phyloP scores from a whole-genome alignment of 2,888 invertebrate genomes.

The Drosophila neotestacea region DNA sequence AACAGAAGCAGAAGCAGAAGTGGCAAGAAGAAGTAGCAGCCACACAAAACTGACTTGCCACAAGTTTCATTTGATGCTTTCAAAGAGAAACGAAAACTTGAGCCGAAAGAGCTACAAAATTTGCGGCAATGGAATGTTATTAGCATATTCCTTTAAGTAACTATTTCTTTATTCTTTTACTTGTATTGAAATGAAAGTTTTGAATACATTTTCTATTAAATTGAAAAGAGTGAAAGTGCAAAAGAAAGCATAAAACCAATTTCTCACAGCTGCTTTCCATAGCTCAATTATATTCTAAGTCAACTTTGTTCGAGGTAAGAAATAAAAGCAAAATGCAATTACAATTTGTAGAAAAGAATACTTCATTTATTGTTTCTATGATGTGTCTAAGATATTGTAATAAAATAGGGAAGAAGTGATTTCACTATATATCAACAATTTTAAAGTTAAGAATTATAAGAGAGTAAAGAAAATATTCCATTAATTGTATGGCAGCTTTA shows the following conservation, averaged over 20 bases:
- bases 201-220: neutral
- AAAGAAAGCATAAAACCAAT: neutral
- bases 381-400: no score
- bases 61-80: conserved; percentile 32
- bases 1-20: neutral
- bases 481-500: no score
- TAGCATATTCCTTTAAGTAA: conserved; percentile 24
- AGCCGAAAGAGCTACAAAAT: conserved; percentile 6
- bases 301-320: neutral
- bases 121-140: conserved; percentile 28
- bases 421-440: no score
- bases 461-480: no score
- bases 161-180: conserved; percentile 3
- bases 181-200: conserved; percentile 14
- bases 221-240: conserved; percentile 10
- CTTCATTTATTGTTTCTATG: no score
- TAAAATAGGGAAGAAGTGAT: no score
- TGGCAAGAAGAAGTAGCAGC: neutral
- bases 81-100: conserved; percentile 39
- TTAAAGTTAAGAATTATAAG: no score
- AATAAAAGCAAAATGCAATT: neutral
- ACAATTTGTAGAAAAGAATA: neutral
- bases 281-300: neutral
- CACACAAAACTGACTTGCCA: conserved; percentile 18
- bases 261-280: neutral